Evolutionary conservation across 2,888 invertebrate genomes (phyloP), one percentile per base, ranked within the genome.

Genomic region (Euplagia quadripunctaria): DNA sequence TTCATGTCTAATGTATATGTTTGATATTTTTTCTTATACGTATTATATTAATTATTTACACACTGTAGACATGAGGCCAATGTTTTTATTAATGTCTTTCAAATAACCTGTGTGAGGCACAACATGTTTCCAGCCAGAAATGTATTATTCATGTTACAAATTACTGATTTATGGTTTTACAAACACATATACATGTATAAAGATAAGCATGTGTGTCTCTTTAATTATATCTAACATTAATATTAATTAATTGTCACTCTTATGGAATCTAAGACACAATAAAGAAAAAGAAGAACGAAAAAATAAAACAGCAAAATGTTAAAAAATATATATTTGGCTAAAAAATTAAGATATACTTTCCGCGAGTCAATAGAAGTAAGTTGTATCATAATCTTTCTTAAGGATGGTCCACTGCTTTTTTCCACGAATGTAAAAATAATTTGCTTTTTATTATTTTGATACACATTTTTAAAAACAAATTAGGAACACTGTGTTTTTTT

Each of bases 101-200:
- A 17, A 58, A 20, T 75, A 81, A 81, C 77, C 77, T 83, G 77
- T 70, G 74, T 58, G n/a, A 46, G 58, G 31, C 41, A 65, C 31
- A 55, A 64, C n/a, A 71, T 66, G 72, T 70, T 73, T 71, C 51
- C 69, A 72, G 63, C 70, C 20, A 74, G 71, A 65, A 72, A 82
- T 75, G 74, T 75, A 71, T 76, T 64, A 70, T 72, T 73, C 77
- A 71, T 79, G 70, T 72, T 64, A 72, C 63, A 73, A 76, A 76
- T 66, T 1, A 83, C 79, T 66, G 77, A 77, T 81, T 83, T 69
- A 68, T 20, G 20, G 31, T 76, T 70, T 81, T 77, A 66, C 72
- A 71, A 67, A 67, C 72, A 67, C 49, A 73, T 73, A 43, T 43
- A 8, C 46, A 49, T 31, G 20, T 11, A 20, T 12, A 12, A 20